Evolutionary conservation across 2,797 vertebrate genomes (phyloP), one percentile per base, ranked within the genome.

Genomic region (Acipenser transmontanus): DNA sequence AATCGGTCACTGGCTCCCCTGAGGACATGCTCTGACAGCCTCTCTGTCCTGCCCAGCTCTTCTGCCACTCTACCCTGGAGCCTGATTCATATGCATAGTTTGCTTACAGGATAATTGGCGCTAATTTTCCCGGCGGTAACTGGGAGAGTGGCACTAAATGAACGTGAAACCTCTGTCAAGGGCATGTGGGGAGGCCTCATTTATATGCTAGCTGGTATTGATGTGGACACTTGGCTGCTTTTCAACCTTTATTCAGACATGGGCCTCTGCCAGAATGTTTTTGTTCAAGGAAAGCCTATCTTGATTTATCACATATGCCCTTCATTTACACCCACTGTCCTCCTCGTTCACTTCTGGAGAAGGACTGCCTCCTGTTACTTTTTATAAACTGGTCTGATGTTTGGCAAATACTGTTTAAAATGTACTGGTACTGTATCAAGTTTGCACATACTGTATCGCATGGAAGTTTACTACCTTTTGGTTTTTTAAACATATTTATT

Each of bases 221-320:
- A 71, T 71, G 68, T 50, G 68, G 64, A 70, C 66, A 57, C 64
- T 73, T 77, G 75, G 77, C 75, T 66, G 47, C 63, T 34, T 65
- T 74, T 74, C 73, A 81, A 51, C 63, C 8, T 61, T 48, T 54
- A 10, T 12, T 10, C 47, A 48, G 49, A 54, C 2, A 9, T 12
- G 20, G 57, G 49, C 5, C 49, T 62, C 56, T 50, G 48, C 66
- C 72, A 73, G 65, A 62, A 13, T 7, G 34, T 62, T 61, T 52
- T 65, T 64, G 70, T 68, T 68, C 56, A 71, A 47, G 56, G 68
- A 51, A 72, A 5, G 61, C 57, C 6, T 71, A 62, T 67, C 52
- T 68, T 68, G 68, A 49, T 50, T 71, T 66, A 66, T 70, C 64
- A 57, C 10, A 71, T 7, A 60, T 63, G 59, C 60, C 59, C 17